These are phyloP conservation scores for Mylabris phalerata DNA, from an alignment of 1,140 invertebrate genomes.

Conservation along the genomic window DNA sequence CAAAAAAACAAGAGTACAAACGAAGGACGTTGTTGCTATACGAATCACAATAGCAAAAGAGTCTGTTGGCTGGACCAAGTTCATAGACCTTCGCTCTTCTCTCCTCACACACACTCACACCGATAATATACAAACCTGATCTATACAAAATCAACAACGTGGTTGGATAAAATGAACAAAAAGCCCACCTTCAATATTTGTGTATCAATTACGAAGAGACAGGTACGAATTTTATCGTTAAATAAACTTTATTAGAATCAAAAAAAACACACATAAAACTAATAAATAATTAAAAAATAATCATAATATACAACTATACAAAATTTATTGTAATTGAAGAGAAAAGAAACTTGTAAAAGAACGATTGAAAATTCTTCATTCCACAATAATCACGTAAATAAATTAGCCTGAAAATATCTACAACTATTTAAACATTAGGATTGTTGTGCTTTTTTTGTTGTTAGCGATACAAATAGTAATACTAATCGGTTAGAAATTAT, in stretches of 20 bases:
- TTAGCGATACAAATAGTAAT: conserved; percentile 29
- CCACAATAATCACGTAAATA: conserved; percentile 12
- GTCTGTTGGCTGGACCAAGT: conserved; percentile 13
- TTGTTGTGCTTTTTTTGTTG: conserved; percentile 12
- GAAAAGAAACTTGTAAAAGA: not conserved
- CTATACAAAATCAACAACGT: conserved; percentile 15
- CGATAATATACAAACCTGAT: conserved; percentile 8
- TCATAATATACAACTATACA: conserved; percentile 24
- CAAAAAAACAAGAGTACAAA: conserved; percentile 1
- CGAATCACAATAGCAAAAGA: conserved; percentile 7
- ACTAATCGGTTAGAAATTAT: conserved; percentile 28
- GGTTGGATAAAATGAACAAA: not conserved
- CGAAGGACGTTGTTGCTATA: conserved; percentile 13
- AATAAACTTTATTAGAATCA: conserved; percentile 24
- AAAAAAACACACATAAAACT: conserved; percentile 21
- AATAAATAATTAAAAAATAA: conserved; percentile 13
- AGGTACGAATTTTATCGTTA: conserved; percentile 12
- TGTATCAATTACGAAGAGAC: too few relatives aligned
- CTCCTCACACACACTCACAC: too few relatives aligned
- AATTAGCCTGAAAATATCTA: conserved; percentile 23
- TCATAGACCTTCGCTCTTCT: conserved; percentile 5
- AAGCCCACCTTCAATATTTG: too few relatives aligned
- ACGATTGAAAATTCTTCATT: not conserved
- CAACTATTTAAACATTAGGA: conserved; percentile 19
- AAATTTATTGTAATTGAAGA: not conserved